Evolutionary conservation across 2,888 invertebrate genomes (phyloP), one percentile per base, ranked within the genome.

Genomic region (Pyrrhosoma nymphula): DNA sequence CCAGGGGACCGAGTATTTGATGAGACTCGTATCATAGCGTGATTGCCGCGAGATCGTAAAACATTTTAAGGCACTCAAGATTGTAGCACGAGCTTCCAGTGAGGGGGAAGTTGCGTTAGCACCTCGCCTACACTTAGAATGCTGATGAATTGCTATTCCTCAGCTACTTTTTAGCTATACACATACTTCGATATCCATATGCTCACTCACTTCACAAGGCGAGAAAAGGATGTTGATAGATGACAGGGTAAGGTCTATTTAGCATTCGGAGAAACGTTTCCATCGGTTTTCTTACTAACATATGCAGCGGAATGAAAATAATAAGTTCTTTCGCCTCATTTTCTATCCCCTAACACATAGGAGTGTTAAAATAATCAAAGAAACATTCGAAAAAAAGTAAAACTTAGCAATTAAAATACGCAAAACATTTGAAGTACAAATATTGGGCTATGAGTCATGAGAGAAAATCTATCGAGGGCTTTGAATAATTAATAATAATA

Each of bases 21-120:
- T 63, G 91, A 56, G 39, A 63, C 39, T 69, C 91, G 91, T 69
- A 91, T 91, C 63, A 63, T 26, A 16, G 82, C 26, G 18, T 23
- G 91, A 91, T 91, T 39, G 91, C 63, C 39, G 63, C 63, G 63
- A 91, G 91, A 91, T 91, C 91, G 63, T 91, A 91, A 82, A 91
- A 91, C 47, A 26, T 56, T 26, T 35, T 16, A 63, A 63, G 63
- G 91, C 91, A 39, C 91, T 82, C 18, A 20, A 30, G 91, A 91
- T 69, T 26, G 63, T 90, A 39, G 63, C 91, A 91, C 63, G 39
- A 91, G 35, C 63, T 91, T 91, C 63, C 30, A 8, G 35, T 30
- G 63, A 63, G 60, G 12, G 30, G 82, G 82, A 35, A 82, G 63
- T 69, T 91, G 39, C 39, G 63, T 91, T 91, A 93, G 93, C 69